Evolutionary conservation across 2,113 vertebrate species (phyloP), one percentile per base, ranked within the genome.

Genomic region (Pogonocichla stellata): DNA sequence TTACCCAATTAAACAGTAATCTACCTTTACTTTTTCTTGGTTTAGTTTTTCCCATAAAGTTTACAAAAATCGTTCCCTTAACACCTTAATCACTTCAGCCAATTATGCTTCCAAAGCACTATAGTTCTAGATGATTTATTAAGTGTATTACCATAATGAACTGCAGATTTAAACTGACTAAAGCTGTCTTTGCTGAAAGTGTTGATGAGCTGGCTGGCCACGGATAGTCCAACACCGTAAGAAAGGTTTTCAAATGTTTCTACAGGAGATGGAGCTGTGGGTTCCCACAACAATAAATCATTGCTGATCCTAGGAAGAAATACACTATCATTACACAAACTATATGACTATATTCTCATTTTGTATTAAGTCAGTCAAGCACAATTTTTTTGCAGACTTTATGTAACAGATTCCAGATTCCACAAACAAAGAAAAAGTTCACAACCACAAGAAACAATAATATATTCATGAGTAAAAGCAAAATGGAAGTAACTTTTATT

Each of bases 221-320:
- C 99, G 24, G 99, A 99, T 18, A 99, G 98, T 40, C 99, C 99
- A 62, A 99, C 98, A 64, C 99, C 99, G 4, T 99, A 99, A 9
- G 99, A 99, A 97, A 99, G 98, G 94, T 98, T 99, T 95, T 99
- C 99, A 86, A 99, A 98, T 1, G 99, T 99, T 97, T 99, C 99
- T 88, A 99, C 99, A 31, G 99, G 99, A 70, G 99, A 99, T 16
- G 99, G 99, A 88, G 99, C 99, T 42, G 99, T 99, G 64, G 99
- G 99, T 95, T 99, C 99, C 99, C 99, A 99, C 16, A 99, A 97
- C 38, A 99, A 94, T 91, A 99, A 97, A 93, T 99, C 99, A 95
- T 99, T 99, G 95, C 99, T 99, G 97, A 99, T 98, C 96, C 99
- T 99, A 96, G 29, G 93, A 97, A 93, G 82, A 92, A 86, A 97